Evolutionary conservation across 2,888 invertebrate genomes (phyloP).

Genomic region (Leistus spinibarbis): DNA sequence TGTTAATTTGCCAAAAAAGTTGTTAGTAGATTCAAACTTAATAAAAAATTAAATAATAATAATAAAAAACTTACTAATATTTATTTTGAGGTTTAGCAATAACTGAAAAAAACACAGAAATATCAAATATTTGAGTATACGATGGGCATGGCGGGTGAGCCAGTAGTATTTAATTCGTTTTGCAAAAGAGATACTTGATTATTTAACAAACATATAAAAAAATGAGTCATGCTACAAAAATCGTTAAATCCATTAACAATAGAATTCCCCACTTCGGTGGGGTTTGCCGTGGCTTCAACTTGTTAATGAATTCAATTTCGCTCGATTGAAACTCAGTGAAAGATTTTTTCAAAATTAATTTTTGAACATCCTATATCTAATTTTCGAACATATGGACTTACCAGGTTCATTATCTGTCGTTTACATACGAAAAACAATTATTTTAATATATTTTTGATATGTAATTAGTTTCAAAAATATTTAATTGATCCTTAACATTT

Average conservation of each 20-base stretch:
- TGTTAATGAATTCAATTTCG: neutral
- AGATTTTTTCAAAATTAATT: conserved; percentile 4
- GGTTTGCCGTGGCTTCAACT: neutral
- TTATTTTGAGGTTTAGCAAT: neutral
- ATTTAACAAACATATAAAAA: neutral
- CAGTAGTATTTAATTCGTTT: neutral
- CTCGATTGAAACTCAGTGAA: neutral
- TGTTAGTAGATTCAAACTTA: neutral
- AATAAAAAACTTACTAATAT: neutral
- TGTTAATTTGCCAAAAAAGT: neutral
- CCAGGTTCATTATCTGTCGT: conserved; percentile 59
- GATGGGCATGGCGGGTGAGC: no score
- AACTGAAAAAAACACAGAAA: neutral
- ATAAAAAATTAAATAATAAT: no score
- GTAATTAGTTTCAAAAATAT: no score
- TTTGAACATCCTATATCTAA: conserved; percentile 30
- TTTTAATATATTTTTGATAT: conserved; percentile 35
- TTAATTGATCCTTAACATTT: no score
- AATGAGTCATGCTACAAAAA: neutral
- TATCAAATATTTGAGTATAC: no score
- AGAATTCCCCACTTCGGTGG: neutral
- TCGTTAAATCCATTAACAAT: conserved; percentile 10
- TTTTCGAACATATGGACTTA: conserved; percentile 49
- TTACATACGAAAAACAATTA: conserved; percentile 47
- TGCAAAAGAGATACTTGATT: neutral